Conservation (phyloP, 2,888 invertebrate genomes). For the Neuroscelio doddi region DNA sequence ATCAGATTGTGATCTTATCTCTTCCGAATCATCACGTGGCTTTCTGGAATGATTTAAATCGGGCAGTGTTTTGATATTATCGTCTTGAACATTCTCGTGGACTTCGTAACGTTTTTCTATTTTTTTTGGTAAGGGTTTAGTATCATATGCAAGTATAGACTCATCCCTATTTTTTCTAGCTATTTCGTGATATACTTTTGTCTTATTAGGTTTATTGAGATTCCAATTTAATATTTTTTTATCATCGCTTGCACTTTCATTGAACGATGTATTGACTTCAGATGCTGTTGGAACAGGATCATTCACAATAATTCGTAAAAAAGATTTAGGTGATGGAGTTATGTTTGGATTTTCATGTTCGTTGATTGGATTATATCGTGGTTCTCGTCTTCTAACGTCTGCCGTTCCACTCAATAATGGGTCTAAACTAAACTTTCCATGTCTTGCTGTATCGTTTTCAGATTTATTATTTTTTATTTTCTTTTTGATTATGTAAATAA, state of each 20-base stretch:
- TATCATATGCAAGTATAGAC: constrained; percentile 1
- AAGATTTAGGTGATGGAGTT: constrained; percentile 6
- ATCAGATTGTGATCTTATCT: constrained; percentile 28
- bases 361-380: constrained; percentile 54
- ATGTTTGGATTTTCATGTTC: constrained; percentile 19
- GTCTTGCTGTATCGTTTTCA: constrained; percentile 44
- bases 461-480: constrained; percentile 54
- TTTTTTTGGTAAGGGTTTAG: constrained; percentile 9
- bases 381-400: constrained; percentile 59
- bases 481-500: constrained; percentile 54
- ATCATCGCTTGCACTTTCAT: not conserved
- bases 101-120: constrained; percentile 42
- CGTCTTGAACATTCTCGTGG: constrained; percentile 47
- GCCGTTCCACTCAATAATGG: constrained; percentile 29
- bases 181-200: constrained; percentile 36
- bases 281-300: constrained; percentile 2
- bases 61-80: constrained; percentile 39
- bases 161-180: constrained; percentile 14
- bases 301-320: constrained; percentile 15
- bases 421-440: constrained; percentile 46
- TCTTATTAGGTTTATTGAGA: constrained; percentile 3
- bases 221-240: constrained; percentile 1
- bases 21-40: not conserved
- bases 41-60: constrained; percentile 26
- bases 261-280: not conserved